phyloP scores from a whole-genome alignment of 1,140 invertebrate genomes.

The Anadara kagoshimensis region DNA sequence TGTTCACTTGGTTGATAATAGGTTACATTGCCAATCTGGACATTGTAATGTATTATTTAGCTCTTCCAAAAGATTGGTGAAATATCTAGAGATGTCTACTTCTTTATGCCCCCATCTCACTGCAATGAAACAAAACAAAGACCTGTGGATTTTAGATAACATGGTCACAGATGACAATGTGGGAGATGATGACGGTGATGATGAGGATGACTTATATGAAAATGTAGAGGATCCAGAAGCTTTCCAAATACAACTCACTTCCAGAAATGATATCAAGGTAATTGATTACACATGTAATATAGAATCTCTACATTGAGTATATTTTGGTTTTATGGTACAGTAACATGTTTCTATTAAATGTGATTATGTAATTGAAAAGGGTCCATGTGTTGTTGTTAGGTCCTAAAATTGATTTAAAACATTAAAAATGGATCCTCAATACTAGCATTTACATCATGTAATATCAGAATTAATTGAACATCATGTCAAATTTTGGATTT shows the following conservation, averaged over 20 bases:
- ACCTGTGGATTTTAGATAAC: not conserved
- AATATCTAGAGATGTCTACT: not conserved
- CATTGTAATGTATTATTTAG: not conserved
- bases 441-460: too few species aligned
- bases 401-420: not conserved
- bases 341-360: too few species aligned
- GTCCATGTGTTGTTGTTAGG: not conserved
- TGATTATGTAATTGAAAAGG: too few species aligned
- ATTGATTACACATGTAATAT: not conserved
- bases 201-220: not conserved
- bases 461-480: too few species aligned
- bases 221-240: not conserved
- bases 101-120: slow-evolving; percentile 3
- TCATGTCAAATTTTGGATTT: too few species aligned
- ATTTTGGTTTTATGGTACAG: too few species aligned
- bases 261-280: not conserved
- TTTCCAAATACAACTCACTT: not conserved
- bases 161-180: not conserved
- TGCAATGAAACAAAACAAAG: slow-evolving; percentile 7
- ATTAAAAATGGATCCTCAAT: too few species aligned
- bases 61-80: not conserved
- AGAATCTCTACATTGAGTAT: not conserved
- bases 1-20: slow-evolving; percentile 2
- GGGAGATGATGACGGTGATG: slow-evolving; percentile 9
- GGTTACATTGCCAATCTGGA: slow-evolving; percentile 7